Evolutionary conservation across 1,140 invertebrate genomes (phyloP).

Genomic region (Thalassaphorura encarpata): DNA sequence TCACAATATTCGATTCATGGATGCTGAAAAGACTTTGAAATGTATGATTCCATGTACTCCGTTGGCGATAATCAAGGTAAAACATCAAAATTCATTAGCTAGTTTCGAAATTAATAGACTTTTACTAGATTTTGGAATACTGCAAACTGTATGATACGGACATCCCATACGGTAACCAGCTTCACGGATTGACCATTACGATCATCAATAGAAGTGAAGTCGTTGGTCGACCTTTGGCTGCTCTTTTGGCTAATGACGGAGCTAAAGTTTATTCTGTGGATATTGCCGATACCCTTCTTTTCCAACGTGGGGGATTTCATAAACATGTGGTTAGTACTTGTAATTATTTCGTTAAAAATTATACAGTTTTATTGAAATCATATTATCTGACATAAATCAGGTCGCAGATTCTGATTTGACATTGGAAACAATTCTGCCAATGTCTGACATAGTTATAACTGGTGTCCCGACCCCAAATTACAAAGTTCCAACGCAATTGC

Average conservation of each 20-base stretch:
- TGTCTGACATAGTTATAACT: constrained; percentile 24
- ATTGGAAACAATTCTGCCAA: constrained; percentile 15
- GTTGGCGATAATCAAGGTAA: constrained; percentile 22
- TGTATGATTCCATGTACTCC: constrained; percentile 30
- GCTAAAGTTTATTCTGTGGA: constrained; percentile 29
- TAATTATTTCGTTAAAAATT: neutral
- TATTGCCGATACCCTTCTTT: constrained; percentile 13
- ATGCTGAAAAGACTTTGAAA: constrained; percentile 15
- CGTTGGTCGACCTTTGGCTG: constrained; percentile 26
- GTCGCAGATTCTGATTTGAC: constrained; percentile 15
- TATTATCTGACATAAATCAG: neutral
- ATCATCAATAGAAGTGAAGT: constrained; percentile 29
- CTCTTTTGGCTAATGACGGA: constrained; percentile 26
- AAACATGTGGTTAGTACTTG: constrained; percentile 16
- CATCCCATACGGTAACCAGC: constrained; percentile 25
- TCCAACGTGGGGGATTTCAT: constrained; percentile 15
- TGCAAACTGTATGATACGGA: constrained; percentile 16
- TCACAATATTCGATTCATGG: constrained; percentile 26
- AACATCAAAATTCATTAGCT: neutral
- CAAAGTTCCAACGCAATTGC: constrained; percentile 14
- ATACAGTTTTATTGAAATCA: neutral
- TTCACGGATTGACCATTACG: constrained; percentile 20
- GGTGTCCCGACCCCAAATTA: constrained; percentile 12
- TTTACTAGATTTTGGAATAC: constrained; percentile 24
- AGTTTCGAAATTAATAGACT: neutral